phyloP scores from a whole-genome alignment of 2,113 vertebrate species.

The Laterallus jamaicensis region DNA sequence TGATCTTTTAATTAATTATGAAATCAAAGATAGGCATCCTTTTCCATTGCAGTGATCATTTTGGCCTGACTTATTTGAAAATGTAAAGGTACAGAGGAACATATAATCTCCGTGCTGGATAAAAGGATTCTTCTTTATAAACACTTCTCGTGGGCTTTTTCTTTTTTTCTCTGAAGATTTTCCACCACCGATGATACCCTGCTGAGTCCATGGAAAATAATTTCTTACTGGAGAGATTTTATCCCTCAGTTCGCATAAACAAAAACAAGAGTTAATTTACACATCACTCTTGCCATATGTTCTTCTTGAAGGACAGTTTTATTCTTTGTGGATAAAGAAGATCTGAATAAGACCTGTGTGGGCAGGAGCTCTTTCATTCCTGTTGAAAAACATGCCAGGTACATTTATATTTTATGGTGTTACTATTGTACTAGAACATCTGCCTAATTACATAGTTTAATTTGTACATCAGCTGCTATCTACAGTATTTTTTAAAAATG shows the following conservation, averaged over 20 bases:
- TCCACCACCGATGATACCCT: neutral
- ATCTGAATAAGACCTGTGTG: neutral
- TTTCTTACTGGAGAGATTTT: neutral
- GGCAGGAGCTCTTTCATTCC: neutral
- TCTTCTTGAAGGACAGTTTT: neutral
- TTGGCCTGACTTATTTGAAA: neutral
- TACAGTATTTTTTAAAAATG: neutral
- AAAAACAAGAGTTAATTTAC: neutral
- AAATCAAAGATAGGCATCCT: conserved; percentile 17
- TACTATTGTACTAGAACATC: neutral
- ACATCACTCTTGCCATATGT: neutral
- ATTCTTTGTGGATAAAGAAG: neutral
- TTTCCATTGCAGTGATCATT: neutral
- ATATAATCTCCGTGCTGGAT: neutral
- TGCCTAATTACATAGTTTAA: neutral
- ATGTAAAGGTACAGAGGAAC: neutral
- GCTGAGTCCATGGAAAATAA: neutral
- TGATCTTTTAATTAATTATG: conserved; percentile 63
- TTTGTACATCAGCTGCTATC: neutral
- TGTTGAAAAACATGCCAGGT: neutral
- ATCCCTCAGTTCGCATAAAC: neutral
- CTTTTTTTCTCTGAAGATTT: neutral
- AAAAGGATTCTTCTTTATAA: neutral
- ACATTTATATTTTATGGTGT: neutral
- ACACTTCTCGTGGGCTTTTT: neutral